Conservation (phyloP, 2,797 vertebrate species). For the Phoebastria nigripes region DNA sequence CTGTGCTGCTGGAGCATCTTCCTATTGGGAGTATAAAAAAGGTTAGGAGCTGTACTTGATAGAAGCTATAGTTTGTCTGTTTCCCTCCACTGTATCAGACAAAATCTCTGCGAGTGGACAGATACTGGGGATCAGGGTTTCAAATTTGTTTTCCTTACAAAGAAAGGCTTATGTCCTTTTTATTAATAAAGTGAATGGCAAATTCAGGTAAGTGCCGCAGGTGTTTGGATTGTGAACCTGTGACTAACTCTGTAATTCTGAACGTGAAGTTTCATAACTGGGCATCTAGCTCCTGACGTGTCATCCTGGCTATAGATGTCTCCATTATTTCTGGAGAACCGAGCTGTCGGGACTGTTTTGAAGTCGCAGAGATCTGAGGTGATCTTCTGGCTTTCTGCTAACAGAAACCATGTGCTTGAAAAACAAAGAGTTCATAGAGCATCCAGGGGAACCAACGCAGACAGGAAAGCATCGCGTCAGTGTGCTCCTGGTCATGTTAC, state of each 20-base stretch:
- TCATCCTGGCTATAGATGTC: not conserved
- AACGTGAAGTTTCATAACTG: not conserved
- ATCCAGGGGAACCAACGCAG: not conserved
- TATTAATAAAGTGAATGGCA: not conserved
- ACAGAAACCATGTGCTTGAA: not conserved
- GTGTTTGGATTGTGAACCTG: not conserved
- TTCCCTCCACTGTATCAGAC: fast-evolving
- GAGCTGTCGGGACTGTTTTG: not conserved
- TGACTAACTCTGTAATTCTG: not conserved
- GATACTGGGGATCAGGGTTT: not conserved
- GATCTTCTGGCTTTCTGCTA: not conserved
- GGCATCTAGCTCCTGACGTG: not conserved
- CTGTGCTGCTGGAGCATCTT: not conserved
- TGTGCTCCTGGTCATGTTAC: not conserved
- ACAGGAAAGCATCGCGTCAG: fast-evolving
- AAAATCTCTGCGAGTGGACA: not conserved
- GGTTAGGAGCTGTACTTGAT: not conserved
- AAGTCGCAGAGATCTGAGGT: not conserved
- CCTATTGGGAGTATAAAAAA: not conserved
- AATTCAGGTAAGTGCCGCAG: not conserved
- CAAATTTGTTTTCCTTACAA: not conserved
- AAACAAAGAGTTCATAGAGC: not conserved
- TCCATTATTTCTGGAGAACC: not conserved
- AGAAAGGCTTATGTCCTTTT: not conserved
- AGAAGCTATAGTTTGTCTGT: not conserved